These are phyloP conservation scores for Cryptomyrus ogoouensis DNA, from an alignment of 2,113 vertebrate genomes.

Conservation along the genomic window DNA sequence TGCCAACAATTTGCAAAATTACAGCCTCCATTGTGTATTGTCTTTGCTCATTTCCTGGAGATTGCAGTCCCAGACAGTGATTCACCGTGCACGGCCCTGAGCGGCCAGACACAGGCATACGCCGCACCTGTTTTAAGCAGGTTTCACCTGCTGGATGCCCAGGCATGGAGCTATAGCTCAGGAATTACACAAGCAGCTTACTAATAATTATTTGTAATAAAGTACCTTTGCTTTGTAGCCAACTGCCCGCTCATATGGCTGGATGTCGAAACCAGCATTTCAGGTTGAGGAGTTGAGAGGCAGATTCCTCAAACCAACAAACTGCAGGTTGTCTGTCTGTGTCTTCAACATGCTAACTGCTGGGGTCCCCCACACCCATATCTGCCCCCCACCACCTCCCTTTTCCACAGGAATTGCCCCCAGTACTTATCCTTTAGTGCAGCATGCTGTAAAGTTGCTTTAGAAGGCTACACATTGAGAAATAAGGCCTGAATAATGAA, in stretches of 20 bases:
- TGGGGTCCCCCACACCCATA: background rate
- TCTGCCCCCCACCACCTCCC: background rate
- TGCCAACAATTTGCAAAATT: conserved; percentile 34
- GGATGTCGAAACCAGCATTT: background rate
- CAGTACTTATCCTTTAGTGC: background rate
- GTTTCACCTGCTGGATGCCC: conserved; percentile 24
- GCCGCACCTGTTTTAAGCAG: conserved; percentile 2
- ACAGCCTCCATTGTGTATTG: conserved; percentile 40
- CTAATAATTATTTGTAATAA: conserved; percentile 1
- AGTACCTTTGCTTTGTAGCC: background rate
- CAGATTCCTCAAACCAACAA: background rate
- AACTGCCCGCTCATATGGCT: background rate
- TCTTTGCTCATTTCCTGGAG: conserved; percentile 13
- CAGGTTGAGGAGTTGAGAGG: background rate
- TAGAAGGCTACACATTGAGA: background rate
- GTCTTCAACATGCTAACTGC: background rate
- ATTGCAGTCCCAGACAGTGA: conserved; percentile 39
- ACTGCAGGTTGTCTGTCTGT: background rate
- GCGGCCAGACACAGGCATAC: background rate
- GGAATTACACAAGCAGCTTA: background rate
- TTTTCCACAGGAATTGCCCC: background rate
- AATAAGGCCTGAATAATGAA: background rate
- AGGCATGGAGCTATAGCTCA: background rate
- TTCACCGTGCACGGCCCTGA: conserved; percentile 32
- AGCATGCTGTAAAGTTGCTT: background rate